These are phyloP conservation scores for Sternarchorhynchus goeldii DNA, from an alignment of 2,797 vertebrate genomes.

Conservation along the genomic window DNA sequence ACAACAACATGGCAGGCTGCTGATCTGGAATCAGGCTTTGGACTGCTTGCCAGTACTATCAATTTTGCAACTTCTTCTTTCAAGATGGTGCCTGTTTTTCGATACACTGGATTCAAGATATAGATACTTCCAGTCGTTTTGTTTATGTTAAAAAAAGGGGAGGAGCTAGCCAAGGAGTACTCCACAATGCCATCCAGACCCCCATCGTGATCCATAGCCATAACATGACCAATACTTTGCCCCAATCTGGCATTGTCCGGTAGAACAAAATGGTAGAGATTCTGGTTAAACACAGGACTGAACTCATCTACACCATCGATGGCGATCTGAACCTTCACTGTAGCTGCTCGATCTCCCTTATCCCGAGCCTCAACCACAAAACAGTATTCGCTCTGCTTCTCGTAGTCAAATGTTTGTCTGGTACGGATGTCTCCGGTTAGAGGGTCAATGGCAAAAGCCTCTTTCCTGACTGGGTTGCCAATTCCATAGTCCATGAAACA, in stretches of 20 bases:
- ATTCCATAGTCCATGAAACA: conserved; percentile 76
- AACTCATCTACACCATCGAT: conserved; percentile 90
- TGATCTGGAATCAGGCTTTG: conserved; percentile 80
- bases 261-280: conserved; percentile 83
- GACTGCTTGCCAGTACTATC: conserved; percentile 82
- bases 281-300: conserved; percentile 87
- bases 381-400: conserved; percentile 82
- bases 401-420: conserved; percentile 86
- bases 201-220: conserved; percentile 84
- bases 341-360: conserved; percentile 81
- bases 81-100: conserved; percentile 62
- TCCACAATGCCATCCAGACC: conserved; percentile 87
- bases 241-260: conserved; percentile 72
- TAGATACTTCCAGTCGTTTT: conserved; percentile 82
- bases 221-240: conserved; percentile 82
- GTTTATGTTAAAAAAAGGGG: conserved; percentile 84
- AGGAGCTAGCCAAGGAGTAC: conserved; percentile 80
- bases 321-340: conserved; percentile 78
- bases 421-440: conserved; percentile 85
- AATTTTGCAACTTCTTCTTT: conserved; percentile 75
- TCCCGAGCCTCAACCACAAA: conserved; percentile 87
- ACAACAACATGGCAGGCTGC: conserved; percentile 80
- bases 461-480: conserved; percentile 71
- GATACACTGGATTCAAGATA: conserved; percentile 74
- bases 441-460: conserved; percentile 83